Evolutionary conservation across 2,888 invertebrate species (phyloP).

Genomic region (Leucophenga montana): DNA sequence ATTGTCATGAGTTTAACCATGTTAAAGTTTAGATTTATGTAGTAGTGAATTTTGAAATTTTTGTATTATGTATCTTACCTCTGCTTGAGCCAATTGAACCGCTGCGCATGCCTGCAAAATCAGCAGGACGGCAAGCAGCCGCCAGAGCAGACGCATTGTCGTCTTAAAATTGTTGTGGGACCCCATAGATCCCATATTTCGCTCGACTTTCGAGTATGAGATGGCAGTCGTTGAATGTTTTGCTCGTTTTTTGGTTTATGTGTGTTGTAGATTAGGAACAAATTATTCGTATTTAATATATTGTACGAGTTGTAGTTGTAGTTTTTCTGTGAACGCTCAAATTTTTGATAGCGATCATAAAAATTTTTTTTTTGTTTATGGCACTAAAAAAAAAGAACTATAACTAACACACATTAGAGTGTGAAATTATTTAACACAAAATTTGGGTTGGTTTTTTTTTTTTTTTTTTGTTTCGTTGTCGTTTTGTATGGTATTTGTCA

Average conservation of each 20-base stretch:
- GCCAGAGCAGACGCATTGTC: constrained; percentile 53
- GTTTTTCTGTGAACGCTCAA: not conserved
- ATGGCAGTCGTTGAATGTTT: not conserved
- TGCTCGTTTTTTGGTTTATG: not conserved
- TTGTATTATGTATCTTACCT: constrained; percentile 49
- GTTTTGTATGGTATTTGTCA: not conserved
- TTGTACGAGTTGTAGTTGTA: constrained; percentile 45
- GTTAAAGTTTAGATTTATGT: no score
- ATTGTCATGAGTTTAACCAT: no score
- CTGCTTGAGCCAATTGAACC: constrained; percentile 49
- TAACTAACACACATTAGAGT: constrained; percentile 2
- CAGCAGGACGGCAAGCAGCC: constrained; percentile 52
- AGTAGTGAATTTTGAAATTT: no score
- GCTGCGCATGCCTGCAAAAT: constrained; percentile 53
- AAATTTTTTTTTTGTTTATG: constrained; percentile 56
- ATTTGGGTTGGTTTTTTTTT: not conserved
- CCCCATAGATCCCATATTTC: constrained; percentile 56
- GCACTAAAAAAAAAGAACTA: constrained; percentile 46
- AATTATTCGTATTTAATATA: constrained; percentile 23
- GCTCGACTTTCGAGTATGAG: constrained; percentile 16
- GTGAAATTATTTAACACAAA: not conserved
- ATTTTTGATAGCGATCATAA: constrained; percentile 30
- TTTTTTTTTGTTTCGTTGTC: constrained; percentile 3
- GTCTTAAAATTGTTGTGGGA: constrained; percentile 41
- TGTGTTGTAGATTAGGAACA: constrained; percentile 17